Conservation (phyloP, 2,113 vertebrate species). For the Coreoperca whiteheadi region DNA sequence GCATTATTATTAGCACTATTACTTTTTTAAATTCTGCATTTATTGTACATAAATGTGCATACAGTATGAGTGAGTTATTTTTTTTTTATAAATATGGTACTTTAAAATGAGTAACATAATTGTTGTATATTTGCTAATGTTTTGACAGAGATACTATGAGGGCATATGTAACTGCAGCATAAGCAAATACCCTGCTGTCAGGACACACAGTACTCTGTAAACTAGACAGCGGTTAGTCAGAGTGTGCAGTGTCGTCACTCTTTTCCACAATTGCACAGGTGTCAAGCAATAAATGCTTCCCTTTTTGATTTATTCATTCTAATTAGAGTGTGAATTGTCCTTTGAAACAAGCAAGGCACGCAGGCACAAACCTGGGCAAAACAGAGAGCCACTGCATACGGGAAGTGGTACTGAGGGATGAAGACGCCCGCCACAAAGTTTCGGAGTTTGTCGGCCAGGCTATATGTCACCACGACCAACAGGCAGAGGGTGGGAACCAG, state of each 20-base stretch:
- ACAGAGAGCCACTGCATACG: constrained; percentile 76
- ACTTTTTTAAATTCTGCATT: not conserved
- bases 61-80: not conserved
- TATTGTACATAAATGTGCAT: not conserved
- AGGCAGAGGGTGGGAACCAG: constrained; percentile 59
- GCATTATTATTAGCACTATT: not conserved
- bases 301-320: not conserved
- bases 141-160: not conserved
- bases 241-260: not conserved
- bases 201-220: constrained; percentile 5
- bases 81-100: not conserved
- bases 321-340: not conserved
- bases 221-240: not conserved
- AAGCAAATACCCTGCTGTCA: constrained; percentile 8
- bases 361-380: constrained; percentile 80
- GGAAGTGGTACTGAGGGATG: constrained; percentile 85
- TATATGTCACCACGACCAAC: constrained; percentile 64
- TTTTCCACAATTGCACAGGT: not conserved
- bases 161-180: constrained; percentile 4
- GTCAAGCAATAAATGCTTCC: not conserved
- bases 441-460: constrained; percentile 74
- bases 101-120: not conserved
- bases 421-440: constrained; percentile 82
- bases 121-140: not conserved
- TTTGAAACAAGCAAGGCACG: not conserved